Evolutionary conservation across 1,140 invertebrate genomes (phyloP).

Genomic region (Stenopsyche tienmushanensis): DNA sequence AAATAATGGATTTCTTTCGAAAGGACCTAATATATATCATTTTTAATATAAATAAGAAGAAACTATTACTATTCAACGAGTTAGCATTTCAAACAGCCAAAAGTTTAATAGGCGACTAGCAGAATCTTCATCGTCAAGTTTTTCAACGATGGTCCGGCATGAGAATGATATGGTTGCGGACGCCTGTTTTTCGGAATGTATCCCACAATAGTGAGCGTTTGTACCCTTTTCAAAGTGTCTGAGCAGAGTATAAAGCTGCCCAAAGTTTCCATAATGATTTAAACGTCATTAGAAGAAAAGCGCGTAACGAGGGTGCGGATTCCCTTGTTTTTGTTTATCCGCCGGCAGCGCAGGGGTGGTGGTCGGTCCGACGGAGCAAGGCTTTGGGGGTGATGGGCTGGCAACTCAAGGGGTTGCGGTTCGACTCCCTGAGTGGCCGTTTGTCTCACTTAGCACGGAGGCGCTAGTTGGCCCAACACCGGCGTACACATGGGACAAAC

Average conservation of each 20-base stretch:
- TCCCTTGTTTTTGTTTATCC: constrained; percentile 42
- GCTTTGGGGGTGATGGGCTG: neutral
- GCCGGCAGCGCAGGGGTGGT: neutral
- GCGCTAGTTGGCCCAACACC: constrained; percentile 28
- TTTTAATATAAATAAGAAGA: too few relatives aligned
- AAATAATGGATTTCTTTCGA: too few relatives aligned
- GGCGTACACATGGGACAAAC: constrained; percentile 4
- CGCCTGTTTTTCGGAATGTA: too few relatives aligned
- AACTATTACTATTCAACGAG: too few relatives aligned
- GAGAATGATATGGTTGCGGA: too few relatives aligned
- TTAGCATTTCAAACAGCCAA: too few relatives aligned
- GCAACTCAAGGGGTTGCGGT: constrained; percentile 36
- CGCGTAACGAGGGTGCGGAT: constrained; percentile 40
- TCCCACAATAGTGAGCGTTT: constrained; percentile 8
- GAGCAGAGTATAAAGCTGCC: constrained; percentile 19
- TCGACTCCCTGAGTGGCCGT: constrained; percentile 40
- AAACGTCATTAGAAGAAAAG: constrained; percentile 43
- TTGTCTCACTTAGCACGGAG: constrained; percentile 41
- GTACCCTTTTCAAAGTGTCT: constrained; percentile 40
- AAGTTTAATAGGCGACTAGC: too few relatives aligned
- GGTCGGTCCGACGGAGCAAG: neutral
- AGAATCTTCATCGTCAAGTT: too few relatives aligned
- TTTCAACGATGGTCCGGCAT: too few relatives aligned
- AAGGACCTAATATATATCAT: too few relatives aligned
- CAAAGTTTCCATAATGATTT: constrained; percentile 42